Conservation (phyloP, 2,797 vertebrate genomes). For the Pseudochaenichthys georgianus region DNA sequence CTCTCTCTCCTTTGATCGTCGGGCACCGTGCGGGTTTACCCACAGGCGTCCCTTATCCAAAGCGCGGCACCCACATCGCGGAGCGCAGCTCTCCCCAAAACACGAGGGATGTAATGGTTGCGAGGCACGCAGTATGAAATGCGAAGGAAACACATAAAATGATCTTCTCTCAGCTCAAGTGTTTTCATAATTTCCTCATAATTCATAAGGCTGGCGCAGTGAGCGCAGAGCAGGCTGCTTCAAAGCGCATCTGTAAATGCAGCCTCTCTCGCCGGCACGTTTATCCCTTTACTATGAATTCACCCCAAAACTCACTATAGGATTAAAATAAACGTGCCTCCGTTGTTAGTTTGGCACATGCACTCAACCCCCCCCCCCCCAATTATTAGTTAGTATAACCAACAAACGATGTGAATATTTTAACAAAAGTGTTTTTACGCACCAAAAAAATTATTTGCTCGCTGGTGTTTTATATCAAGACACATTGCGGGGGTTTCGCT, state of each 20-base stretch:
- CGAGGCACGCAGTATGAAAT: background rate
- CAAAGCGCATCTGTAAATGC: slow-evolving; percentile 33
- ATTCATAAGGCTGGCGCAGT: slow-evolving; percentile 68
- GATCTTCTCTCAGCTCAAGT: slow-evolving; percentile 14
- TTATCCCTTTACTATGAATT: background rate
- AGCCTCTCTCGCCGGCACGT: slow-evolving; percentile 2
- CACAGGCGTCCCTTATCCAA: slow-evolving; percentile 70
- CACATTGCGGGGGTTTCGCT: slow-evolving; percentile 47
- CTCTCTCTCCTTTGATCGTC: slow-evolving; percentile 4
- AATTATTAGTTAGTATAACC: background rate
- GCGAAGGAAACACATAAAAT: background rate
- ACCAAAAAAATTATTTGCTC: background rate
- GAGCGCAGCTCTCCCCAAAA: slow-evolving; percentile 34
- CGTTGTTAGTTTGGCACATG: background rate
- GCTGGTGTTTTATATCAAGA: background rate
- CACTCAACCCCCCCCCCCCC: background rate
- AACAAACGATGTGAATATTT: background rate
- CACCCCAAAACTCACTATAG: background rate
- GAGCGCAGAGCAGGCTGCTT: slow-evolving; percentile 56
- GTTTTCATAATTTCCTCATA: slow-evolving; percentile 38
- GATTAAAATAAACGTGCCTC: background rate
- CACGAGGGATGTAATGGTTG: slow-evolving; percentile 13
- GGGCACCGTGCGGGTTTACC: slow-evolving; percentile 49
- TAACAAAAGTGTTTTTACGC: background rate
- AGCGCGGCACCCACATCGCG: slow-evolving; percentile 67